Evolutionary conservation across 2,888 invertebrate genomes (phyloP), one percentile per base, ranked within the genome.

Genomic region (Lycocerus yunnanus): DNA sequence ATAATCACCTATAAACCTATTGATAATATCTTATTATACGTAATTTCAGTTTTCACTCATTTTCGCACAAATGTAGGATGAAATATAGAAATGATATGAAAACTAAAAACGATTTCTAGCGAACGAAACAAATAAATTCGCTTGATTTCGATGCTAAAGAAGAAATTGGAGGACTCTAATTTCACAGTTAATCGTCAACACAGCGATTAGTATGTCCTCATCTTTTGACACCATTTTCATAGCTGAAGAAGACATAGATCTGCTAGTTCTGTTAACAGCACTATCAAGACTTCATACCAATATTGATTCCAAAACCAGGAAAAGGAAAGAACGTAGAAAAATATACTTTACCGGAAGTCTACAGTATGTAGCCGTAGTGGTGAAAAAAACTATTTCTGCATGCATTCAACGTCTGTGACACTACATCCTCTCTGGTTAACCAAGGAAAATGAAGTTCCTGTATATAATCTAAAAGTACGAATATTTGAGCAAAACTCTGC

Each of bases 81-180:
- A n/a, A n/a, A n/a, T n/a, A n/a, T n/a, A n/a, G n/a, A n/a, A n/a
- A n/a, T n/a, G n/a, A n/a, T n/a, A n/a, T n/a, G n/a, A n/a, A n/a
- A n/a, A n/a, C n/a, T n/a, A n/a, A n/a, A n/a, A n/a, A n/a, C n/a
- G n/a, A n/a, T n/a, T n/a, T n/a, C n/a, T n/a, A n/a, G 3, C 65
- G 8, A 18, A 65, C 20, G 20, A 15, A 65, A 20, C 65, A 65
- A 65, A 65, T 65, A 65, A 65, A 65, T 58, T 58, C 58, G 58
- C 58, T 58, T 58, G 58, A 65, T 65, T 65, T 65, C 65, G 65
- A 65, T 65, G 21, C 65, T 65, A 16, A 65, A 65, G 21, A 65
- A 18, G 20, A 65, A 65, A 65, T 20, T 65, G 4, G 65, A 65
- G 20, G 11, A 65, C 18, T 65, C 3, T 5, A 65, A 65, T 65